Evolutionary conservation across 2,113 vertebrate genomes (phyloP), one percentile per base, ranked within the genome.

Genomic region (Origma solitaria): DNA sequence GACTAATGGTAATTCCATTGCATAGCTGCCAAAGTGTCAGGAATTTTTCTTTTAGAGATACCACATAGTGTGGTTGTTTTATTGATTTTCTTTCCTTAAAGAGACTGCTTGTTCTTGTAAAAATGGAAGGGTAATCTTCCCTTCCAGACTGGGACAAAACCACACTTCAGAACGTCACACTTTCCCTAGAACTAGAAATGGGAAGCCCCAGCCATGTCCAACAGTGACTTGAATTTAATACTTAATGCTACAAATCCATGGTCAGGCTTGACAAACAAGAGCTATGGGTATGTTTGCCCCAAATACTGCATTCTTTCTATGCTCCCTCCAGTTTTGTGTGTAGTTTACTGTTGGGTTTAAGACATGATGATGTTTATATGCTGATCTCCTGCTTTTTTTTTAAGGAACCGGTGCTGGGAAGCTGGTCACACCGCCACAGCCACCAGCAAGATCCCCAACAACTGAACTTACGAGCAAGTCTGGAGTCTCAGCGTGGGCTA

Each of bases 381-480:
- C 11, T 40, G 7, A 0, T 58, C 30, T 72, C 77, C 81, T 92
- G 89, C 51, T 53, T 61, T 4, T 95, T 78, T 70, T 83, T 38
- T 23, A 89, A 98, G 97, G 96, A 82, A 70, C 97, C 6, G 94
- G 98, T 93, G 97, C 96, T 33, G 98, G 98, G 27, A 98, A 99
- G 82, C 93, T 98, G 75, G 98, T 98, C 82, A 98, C 98, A 57
- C 99, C 99, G 37, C 99, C 99, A 7, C 98, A 98, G 58, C 99
- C 99, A 25, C 99, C 99, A 8, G 97, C 98, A 31, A 98, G 99
- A 37, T 99, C 99, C 24, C 98, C 99, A 68, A 97, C 97, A 50
- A 99, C 99, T 4, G 99, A 99, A 92, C 98, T 99, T 45, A 98
- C 99, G 6, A 98, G 97, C 97, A 99, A 98, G 68, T 97, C 96